Conservation (phyloP, 2,888 invertebrate genomes). For the Drosophila demipolita region DNA sequence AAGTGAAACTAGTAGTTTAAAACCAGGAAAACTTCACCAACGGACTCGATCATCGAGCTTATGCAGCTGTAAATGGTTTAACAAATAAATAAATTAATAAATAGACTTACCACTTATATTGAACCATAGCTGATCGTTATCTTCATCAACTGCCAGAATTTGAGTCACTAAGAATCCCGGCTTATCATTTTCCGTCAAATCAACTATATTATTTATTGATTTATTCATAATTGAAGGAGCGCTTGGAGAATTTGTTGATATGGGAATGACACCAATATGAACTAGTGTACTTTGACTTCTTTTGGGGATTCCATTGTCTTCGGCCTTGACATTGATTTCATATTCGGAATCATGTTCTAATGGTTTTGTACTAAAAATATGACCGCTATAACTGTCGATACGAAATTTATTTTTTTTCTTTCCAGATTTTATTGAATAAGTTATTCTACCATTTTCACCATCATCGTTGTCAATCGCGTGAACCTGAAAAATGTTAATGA, state of each 20-base stretch:
- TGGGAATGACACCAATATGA: slow-evolving; percentile 88
- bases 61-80: background rate
- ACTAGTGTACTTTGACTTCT: slow-evolving; percentile 91
- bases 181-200: slow-evolving; percentile 93
- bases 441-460: slow-evolving; percentile 92
- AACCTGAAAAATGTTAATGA: slow-evolving; percentile 62
- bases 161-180: slow-evolving; percentile 94
- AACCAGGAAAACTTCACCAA: background rate
- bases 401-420: slow-evolving; percentile 92
- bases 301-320: slow-evolving; percentile 91
- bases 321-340: slow-evolving; percentile 86
- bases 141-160: slow-evolving; percentile 93
- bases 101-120: slow-evolving; percentile 91
- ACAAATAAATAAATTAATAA: background rate
- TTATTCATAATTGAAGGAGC: slow-evolving; percentile 88
- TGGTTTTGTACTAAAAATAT: slow-evolving; percentile 91
- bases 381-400: slow-evolving; percentile 92
- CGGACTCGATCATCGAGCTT: background rate
- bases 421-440: slow-evolving; percentile 92
- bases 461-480: slow-evolving; percentile 93
- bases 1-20: background rate
- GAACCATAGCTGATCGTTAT: slow-evolving; percentile 95
- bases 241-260: slow-evolving; percentile 87
- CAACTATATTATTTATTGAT: slow-evolving; percentile 88
- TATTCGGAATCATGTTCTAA: slow-evolving; percentile 88